Conservation (phyloP, 1,140 invertebrate species). For the Drosophila bocki region DNA sequence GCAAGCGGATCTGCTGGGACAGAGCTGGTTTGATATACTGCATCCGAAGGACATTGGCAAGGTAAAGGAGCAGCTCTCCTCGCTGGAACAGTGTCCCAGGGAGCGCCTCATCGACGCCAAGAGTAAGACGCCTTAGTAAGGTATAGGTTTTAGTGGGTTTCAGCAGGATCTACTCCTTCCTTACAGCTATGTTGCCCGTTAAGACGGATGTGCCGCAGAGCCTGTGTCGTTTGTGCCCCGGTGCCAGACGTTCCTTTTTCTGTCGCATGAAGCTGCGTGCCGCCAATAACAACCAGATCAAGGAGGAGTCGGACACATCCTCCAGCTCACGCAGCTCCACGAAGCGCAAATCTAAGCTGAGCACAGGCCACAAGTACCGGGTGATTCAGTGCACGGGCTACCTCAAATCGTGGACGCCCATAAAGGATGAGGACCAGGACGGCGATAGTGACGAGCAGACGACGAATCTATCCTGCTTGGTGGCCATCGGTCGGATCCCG, state of each 20-base stretch:
- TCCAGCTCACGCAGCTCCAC: constrained; percentile 88
- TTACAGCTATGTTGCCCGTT: constrained; percentile 94
- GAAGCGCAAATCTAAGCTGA: constrained; percentile 89
- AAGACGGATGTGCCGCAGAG: constrained; percentile 93
- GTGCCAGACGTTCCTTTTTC: constrained; percentile 95
- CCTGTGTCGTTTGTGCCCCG: constrained; percentile 91
- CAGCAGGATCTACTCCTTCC: background rate
- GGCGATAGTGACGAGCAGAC: constrained; percentile 90
- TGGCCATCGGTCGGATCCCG: constrained; percentile 91
- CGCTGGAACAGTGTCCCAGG: constrained; percentile 94
- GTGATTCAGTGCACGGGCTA: constrained; percentile 96
- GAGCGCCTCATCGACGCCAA: constrained; percentile 96
- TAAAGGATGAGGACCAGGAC: constrained; percentile 89
- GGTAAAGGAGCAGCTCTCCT: constrained; percentile 97
- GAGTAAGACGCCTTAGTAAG: constrained; percentile 88
- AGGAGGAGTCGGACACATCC: constrained; percentile 90
- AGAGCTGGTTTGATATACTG: constrained; percentile 97
- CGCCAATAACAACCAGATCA: constrained; percentile 86
- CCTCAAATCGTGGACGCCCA: constrained; percentile 95
- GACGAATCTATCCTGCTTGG: constrained; percentile 93
- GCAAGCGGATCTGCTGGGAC: constrained; percentile 95
- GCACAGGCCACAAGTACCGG: constrained; percentile 89
- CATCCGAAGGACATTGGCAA: constrained; percentile 98
- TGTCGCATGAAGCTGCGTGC: constrained; percentile 95
- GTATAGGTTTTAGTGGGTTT: background rate